A percentile compares a stretch with the other conserved stretches of the same genome.
Conservation (phyloP, 2,113 vertebrate species). For the Sebastes schlegelii region DNA sequence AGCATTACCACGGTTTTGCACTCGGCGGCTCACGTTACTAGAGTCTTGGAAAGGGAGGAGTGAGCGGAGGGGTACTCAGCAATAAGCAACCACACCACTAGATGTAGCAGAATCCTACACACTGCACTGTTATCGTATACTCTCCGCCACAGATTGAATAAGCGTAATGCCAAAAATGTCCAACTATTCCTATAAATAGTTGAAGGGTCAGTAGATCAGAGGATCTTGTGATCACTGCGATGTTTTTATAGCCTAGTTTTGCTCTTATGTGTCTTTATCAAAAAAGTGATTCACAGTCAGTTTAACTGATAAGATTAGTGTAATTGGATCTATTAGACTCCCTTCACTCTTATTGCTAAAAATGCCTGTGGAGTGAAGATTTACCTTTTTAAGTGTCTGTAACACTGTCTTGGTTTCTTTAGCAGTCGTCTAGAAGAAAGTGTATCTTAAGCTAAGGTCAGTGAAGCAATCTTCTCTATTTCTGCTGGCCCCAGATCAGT, state of each 20-base stretch:
- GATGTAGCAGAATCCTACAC: too few relatives aligned
- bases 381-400: slow-evolving; percentile 12
- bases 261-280: background rate
- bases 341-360: background rate
- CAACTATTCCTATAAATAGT: background rate
- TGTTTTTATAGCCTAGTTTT: too few relatives aligned
- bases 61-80: too few relatives aligned
- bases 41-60: too few relatives aligned
- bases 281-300: background rate
- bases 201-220: background rate
- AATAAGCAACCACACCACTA: too few relatives aligned
- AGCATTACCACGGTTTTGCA: too few relatives aligned
- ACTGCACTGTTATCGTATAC: too few relatives aligned
- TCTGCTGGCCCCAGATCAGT: slow-evolving; percentile 71
- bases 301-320: slow-evolving; percentile 5
- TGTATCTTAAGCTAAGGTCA: slow-evolving; percentile 52
- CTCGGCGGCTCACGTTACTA: too few relatives aligned
- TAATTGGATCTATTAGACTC: background rate
- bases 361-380: background rate
- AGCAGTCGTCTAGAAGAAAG: slow-evolving; percentile 12
- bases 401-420: slow-evolving; percentile 25
- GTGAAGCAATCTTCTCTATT: slow-evolving; percentile 73
- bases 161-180: background rate
- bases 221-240: background rate
- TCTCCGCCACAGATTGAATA: background rate